A percentile compares a stretch with the other conserved stretches of the same genome.
phyloP scores from a whole-genome alignment of 2,797 vertebrate genomes.

The Limosa lapponica region DNA sequence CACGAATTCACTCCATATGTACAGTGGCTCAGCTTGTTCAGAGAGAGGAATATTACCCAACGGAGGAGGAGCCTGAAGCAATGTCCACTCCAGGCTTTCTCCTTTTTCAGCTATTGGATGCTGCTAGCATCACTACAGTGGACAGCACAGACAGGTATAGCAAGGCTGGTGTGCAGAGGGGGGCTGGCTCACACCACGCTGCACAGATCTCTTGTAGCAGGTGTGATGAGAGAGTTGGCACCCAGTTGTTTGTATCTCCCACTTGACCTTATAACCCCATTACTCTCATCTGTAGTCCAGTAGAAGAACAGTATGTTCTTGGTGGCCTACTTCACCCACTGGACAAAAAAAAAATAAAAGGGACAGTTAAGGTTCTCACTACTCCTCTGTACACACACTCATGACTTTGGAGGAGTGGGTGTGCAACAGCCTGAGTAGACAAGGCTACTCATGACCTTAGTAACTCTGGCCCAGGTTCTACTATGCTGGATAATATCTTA shows the following conservation, averaged over 20 bases:
- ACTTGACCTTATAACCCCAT: background rate
- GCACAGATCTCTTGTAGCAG: background rate
- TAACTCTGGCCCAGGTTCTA: background rate
- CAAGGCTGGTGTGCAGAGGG: background rate
- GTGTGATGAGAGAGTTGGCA: background rate
- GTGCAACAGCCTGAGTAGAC: background rate
- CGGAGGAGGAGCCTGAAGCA: background rate
- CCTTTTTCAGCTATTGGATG: background rate
- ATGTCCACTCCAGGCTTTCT: background rate
- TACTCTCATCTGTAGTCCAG: background rate
- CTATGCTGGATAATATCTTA: background rate
- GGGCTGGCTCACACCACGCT: background rate
- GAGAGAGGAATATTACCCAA: background rate
- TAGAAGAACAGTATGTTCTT: background rate
- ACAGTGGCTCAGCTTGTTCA: background rate
- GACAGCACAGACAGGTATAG: background rate
- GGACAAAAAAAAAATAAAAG: background rate
- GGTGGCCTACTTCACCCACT: background rate
- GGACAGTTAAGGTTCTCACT: background rate
- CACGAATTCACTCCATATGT: background rate
- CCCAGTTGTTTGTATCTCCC: background rate
- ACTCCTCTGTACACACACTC: accelerated
- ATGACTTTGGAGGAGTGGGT: background rate
- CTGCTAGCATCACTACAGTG: background rate
- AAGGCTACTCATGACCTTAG: background rate